phyloP scores from a whole-genome alignment of 2,888 invertebrate genomes.

The Caenorhabditis sp. region DNA sequence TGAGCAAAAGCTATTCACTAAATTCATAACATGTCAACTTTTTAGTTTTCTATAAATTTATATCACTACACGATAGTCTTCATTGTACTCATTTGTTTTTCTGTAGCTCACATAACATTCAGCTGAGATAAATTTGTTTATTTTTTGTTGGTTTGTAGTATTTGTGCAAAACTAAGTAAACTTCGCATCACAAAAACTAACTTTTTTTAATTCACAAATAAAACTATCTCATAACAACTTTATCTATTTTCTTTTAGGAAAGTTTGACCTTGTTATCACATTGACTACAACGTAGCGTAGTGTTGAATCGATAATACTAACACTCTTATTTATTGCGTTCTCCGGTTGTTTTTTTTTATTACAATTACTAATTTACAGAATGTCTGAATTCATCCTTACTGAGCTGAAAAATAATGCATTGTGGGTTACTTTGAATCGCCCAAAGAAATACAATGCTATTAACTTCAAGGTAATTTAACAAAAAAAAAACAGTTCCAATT shows the following conservation, averaged over 20 bases:
- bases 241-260: too few relatives aligned
- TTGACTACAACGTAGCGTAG: neutral
- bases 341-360: neutral
- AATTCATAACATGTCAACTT: too few relatives aligned
- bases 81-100: too few relatives aligned
- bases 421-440: conserved; percentile 62
- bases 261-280: neutral
- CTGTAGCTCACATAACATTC: too few relatives aligned
- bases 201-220: too few relatives aligned
- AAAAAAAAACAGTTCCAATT: conserved; percentile 2
- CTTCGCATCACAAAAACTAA: too few relatives aligned
- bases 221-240: too few relatives aligned
- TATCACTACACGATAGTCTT: too few relatives aligned
- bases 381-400: neutral
- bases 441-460: conserved; percentile 66
- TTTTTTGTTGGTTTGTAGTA: neutral
- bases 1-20: too few relatives aligned
- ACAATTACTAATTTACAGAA: neutral
- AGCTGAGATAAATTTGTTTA: too few relatives aligned
- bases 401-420: conserved; percentile 23
- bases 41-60: too few relatives aligned
- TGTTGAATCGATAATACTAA: neutral
- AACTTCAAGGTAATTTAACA: conserved; percentile 24
- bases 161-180: neutral
- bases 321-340: neutral